These are phyloP conservation scores for Lagorchestes hirsutus DNA, from an alignment of 2,797 vertebrate species.

Conservation along the genomic window DNA sequence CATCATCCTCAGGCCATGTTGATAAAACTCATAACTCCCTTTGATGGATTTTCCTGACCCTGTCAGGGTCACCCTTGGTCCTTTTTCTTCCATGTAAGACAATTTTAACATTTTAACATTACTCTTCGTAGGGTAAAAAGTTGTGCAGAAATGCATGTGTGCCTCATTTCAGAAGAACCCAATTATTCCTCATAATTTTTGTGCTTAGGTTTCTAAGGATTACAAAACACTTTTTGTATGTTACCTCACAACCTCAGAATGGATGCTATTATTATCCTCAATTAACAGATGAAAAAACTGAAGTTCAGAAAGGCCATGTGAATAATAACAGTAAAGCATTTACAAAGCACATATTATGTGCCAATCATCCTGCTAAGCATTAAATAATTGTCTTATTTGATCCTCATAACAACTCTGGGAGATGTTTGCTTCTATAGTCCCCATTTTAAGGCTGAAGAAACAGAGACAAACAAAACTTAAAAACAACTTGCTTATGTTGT, in stretches of 20 bases:
- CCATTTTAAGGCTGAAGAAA: background rate
- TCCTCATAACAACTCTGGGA: background rate
- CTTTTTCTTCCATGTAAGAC: too few relatives aligned
- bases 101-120: too few relatives aligned
- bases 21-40: too few relatives aligned
- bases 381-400: background rate
- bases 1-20: too few relatives aligned
- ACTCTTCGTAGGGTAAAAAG: background rate
- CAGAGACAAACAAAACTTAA: background rate
- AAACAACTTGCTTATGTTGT: background rate
- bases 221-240: background rate
- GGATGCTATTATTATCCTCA: background rate
- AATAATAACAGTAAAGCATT: background rate
- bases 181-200: background rate
- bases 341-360: background rate
- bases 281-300: background rate
- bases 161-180: background rate
- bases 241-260: background rate
- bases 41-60: too few relatives aligned
- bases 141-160: background rate
- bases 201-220: background rate
- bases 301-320: background rate
- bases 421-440: background rate
- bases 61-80: too few relatives aligned
- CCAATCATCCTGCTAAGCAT: background rate